These are phyloP conservation scores for Drosophila mercatorum DNA, from an alignment of 2,888 invertebrate genomes.

Conservation along the genomic window DNA sequence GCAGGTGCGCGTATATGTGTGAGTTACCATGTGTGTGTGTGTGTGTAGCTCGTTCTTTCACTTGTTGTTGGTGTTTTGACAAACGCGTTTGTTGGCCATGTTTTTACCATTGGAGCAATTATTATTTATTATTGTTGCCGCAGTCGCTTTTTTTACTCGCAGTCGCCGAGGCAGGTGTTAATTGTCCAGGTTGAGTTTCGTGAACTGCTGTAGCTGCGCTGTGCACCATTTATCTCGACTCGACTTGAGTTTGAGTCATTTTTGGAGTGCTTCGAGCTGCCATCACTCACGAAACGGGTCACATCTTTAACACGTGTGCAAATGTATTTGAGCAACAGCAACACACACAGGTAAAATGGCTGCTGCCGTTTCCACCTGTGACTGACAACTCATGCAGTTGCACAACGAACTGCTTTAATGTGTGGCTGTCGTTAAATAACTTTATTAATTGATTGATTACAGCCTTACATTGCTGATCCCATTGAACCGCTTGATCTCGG, in stretches of 20 bases:
- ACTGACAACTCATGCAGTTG: constrained; percentile 22
- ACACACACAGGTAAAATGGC: constrained; percentile 10
- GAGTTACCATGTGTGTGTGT: constrained; percentile 7
- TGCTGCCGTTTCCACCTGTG: constrained; percentile 29
- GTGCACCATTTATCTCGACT: constrained; percentile 7
- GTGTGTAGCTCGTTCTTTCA: constrained; percentile 33
- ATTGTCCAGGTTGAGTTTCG: constrained; percentile 48
- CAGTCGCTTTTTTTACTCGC: constrained; percentile 31
- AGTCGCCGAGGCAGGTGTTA: constrained; percentile 73
- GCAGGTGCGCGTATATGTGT: not conserved
- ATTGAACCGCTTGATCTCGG: not conserved
- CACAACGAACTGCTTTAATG: not conserved
- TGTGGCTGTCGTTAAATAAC: constrained; percentile 32
- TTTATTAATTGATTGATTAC: constrained; percentile 40
- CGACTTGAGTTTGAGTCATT: constrained; percentile 11
- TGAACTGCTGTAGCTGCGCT: constrained; percentile 9
- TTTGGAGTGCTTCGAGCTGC: constrained; percentile 11
- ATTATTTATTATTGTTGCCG: constrained; percentile 75
- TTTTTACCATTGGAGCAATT: constrained; percentile 71
- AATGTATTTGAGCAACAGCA: constrained; percentile 1
- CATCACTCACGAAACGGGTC: constrained; percentile 32
- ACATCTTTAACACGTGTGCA: constrained; percentile 28
- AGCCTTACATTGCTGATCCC: not conserved
- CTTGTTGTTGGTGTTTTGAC: constrained; percentile 56
- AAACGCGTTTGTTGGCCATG: constrained; percentile 77